Percentiles rank a stretch among this genome's conserved stretches.
These are phyloP conservation scores for Akabosia matsudoensis DNA, from an alignment of 1,140 invertebrate species.

Conservation along the genomic window DNA sequence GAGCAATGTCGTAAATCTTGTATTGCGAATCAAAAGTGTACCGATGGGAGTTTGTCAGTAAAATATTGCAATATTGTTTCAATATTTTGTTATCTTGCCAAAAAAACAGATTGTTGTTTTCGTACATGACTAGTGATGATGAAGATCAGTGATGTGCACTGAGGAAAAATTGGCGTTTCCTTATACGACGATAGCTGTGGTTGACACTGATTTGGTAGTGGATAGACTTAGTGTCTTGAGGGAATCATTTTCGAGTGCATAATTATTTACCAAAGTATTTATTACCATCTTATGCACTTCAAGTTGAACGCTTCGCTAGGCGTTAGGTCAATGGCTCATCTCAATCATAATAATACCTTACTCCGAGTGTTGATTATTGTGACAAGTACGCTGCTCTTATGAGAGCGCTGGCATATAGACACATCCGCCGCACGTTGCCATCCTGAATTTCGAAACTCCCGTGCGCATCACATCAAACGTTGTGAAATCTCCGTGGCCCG, in stretches of 20 bases:
- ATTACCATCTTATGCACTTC: background rate
- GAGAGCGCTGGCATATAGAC: background rate
- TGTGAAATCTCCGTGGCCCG: background rate
- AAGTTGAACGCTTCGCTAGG: background rate
- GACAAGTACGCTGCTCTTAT: background rate
- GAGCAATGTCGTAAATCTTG: background rate
- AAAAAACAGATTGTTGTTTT: background rate
- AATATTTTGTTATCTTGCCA: conserved; percentile 15
- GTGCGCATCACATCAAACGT: background rate
- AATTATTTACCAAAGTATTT: no score
- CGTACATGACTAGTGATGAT: background rate
- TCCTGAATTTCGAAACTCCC: background rate
- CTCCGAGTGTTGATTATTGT: background rate
- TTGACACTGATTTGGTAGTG: background rate
- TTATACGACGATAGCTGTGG: background rate
- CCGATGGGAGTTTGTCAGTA: background rate
- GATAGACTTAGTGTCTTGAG: background rate
- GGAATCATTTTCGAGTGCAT: background rate
- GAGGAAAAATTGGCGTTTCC: background rate
- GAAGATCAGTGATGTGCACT: background rate
- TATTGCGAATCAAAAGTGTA: background rate
- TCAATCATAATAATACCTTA: background rate
- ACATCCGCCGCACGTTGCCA: background rate
- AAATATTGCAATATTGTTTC: background rate
- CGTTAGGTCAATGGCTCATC: background rate